Evolutionary conservation across 2,797 vertebrate genomes (phyloP), one percentile per base, ranked within the genome.

Genomic region (Tinamus major): DNA sequence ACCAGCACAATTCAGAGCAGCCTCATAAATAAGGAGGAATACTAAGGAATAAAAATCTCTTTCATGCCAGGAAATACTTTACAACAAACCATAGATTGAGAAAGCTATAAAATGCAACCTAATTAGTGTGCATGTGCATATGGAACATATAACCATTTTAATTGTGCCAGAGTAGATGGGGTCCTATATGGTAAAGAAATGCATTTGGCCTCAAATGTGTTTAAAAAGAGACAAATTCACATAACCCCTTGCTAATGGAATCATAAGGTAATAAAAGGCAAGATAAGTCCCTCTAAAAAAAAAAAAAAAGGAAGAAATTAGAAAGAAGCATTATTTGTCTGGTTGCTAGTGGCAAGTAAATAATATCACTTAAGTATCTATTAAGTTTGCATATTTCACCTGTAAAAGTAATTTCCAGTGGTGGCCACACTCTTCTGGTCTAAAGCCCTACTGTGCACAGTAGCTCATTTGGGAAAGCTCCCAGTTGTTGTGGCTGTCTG

Each of bases 311-410:
- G 11, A 49, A 26, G 48, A 49, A 49, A 26, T 49, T 19, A 46
- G 4, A 18, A 71, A 62, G 83, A 53, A 56, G 0, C 4, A 42
- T 13, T 0, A 8, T 61, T 72, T 77, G 1, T 19, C 27, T 63
- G 7, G 23, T 81, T 64, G 14, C 62, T 42, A 33, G 6, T 10
- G 10, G 33, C 3, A 77, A 70, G 51, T 4, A 20, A 80, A 42
- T 53, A 0, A 1, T 29, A 42, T 23, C 7, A 33, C 26, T 74
- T 56, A 75, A 70, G 29, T 7, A 19, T 5, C 3, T 51, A 33
- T 42, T 8, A 46, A 29, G 3, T 68, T 75, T 53, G 3, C 12
- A 53, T 12, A 8, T 80, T 44, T n/a, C 77, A 42, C 19, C 20
- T 69, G 42, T 16, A 81, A 56, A 94, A 85, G 5, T 42, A 44